Conservation (phyloP, 2,797 vertebrate genomes). For the Silurus aristotelis region DNA sequence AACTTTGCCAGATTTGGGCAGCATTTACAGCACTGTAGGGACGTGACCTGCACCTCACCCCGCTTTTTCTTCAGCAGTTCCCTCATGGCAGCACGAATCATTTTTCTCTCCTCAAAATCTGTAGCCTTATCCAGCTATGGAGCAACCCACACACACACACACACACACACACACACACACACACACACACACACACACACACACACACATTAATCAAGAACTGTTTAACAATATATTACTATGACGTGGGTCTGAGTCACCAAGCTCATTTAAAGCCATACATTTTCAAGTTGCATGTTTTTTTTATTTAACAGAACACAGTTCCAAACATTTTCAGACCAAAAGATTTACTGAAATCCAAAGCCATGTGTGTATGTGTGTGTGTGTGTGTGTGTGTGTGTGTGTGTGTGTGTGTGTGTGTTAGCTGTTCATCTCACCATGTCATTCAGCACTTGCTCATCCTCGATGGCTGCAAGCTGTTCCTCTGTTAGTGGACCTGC, state of each 20-base stretch:
- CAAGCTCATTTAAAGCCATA: background rate
- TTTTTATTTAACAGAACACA: background rate
- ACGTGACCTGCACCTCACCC: conserved; percentile 69
- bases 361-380: conserved; percentile 4
- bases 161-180: background rate
- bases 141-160: conserved; percentile 28
- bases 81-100: conserved; percentile 87
- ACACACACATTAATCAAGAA: background rate
- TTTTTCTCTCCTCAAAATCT: conserved; percentile 87
- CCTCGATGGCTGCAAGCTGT: conserved; percentile 84
- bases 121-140: conserved; percentile 82
- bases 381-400: conserved; percentile 12
- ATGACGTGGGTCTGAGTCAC: background rate
- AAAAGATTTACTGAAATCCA: conserved; percentile 23
- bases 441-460: conserved; percentile 89
- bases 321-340: conserved; percentile 9
- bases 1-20: conserved; percentile 24
- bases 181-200: background rate
- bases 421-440: conserved; percentile 75
- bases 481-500: conserved; percentile 64
- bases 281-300: conserved; percentile 2
- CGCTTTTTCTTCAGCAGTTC: conserved; percentile 90
- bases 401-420: background rate
- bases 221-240: background rate
- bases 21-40: background rate